A percentile compares a stretch with the other conserved stretches of the same genome.
Conservation (phyloP, 1,140 invertebrate genomes). For the Halesus radiatus region DNA sequence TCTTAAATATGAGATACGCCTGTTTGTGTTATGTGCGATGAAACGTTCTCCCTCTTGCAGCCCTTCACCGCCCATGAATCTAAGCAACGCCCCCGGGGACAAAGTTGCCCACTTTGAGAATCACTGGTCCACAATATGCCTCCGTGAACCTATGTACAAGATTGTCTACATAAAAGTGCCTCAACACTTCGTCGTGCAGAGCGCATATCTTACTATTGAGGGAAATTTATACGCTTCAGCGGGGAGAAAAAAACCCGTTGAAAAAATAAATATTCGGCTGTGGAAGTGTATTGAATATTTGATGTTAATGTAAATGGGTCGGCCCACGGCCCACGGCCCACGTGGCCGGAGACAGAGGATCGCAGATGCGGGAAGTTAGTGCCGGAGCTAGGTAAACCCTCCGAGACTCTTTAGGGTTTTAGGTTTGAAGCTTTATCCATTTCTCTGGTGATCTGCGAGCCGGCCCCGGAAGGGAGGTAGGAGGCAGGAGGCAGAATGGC, state of each 20-base stretch:
- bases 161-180: not conserved
- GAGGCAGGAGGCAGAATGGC: too few species aligned
- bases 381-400: not conserved
- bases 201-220: slow-evolving; percentile 20
- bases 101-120: too few species aligned
- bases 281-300: slow-evolving; percentile 50
- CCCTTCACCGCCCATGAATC: too few species aligned
- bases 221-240: slow-evolving; percentile 42
- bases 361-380: slow-evolving; percentile 48
- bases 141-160: not conserved
- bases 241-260: slow-evolving; percentile 11
- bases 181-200: not conserved
- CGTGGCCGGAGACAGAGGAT: slow-evolving; percentile 36
- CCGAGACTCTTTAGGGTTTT: slow-evolving; percentile 18
- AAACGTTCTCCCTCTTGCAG: too few species aligned
- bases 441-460: slow-evolving; percentile 1
- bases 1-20: too few species aligned
- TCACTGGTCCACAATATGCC: too few species aligned
- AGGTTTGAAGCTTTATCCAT: not conserved
- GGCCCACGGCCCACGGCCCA: slow-evolving; percentile 44
- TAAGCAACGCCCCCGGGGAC: too few species aligned
- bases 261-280: slow-evolving; percentile 51
- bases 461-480: not conserved
- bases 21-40: too few species aligned
- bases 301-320: slow-evolving; percentile 55